phyloP scores from a whole-genome alignment of 1,140 invertebrate species.

The Daktulosphaira vitifoliae region DNA sequence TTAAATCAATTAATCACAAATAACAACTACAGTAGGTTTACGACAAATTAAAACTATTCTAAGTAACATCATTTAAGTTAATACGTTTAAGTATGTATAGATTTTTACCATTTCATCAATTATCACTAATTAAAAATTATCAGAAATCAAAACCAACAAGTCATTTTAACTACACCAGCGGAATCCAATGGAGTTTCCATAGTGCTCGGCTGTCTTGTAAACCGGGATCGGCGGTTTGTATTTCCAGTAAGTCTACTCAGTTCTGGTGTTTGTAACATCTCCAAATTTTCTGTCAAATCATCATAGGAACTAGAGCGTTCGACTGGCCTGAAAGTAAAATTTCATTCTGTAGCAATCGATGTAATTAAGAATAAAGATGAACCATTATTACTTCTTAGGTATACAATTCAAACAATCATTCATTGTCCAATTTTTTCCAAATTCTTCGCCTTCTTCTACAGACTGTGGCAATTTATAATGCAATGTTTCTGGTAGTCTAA shows the following conservation, averaged over 20 bases:
- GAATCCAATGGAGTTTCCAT: conserved; percentile 41
- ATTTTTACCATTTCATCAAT: too few relatives aligned
- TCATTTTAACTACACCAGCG: conserved; percentile 40
- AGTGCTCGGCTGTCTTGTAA: conserved; percentile 39
- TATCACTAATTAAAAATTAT: too few relatives aligned
- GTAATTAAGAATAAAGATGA: too few relatives aligned
- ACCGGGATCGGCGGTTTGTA: conserved; percentile 33
- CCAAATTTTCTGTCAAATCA: conserved; percentile 41
- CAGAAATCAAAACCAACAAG: conserved; percentile 39
- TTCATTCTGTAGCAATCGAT: too few relatives aligned
- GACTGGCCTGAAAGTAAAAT: conserved; percentile 37
- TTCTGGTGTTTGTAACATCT: conserved; percentile 26
- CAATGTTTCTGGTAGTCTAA: conserved; percentile 71
- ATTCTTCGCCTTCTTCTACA: conserved; percentile 75
- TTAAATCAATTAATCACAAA: too few relatives aligned
- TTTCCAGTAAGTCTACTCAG: conserved; percentile 5
- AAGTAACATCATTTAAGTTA: too few relatives aligned
- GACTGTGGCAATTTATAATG: conserved; percentile 71
- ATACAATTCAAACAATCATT: conserved; percentile 61
- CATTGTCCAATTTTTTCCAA: conserved; percentile 72
- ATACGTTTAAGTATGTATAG: too few relatives aligned
- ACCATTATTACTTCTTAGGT: conserved; percentile 54
- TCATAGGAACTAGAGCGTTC: conserved; percentile 43
- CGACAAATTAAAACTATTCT: too few relatives aligned
- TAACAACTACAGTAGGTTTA: too few relatives aligned